Percentiles rank a stretch among this genome's conserved stretches.
Conservation (phyloP, 1,140 invertebrate genomes). For the Scaptomyza pallida region DNA sequence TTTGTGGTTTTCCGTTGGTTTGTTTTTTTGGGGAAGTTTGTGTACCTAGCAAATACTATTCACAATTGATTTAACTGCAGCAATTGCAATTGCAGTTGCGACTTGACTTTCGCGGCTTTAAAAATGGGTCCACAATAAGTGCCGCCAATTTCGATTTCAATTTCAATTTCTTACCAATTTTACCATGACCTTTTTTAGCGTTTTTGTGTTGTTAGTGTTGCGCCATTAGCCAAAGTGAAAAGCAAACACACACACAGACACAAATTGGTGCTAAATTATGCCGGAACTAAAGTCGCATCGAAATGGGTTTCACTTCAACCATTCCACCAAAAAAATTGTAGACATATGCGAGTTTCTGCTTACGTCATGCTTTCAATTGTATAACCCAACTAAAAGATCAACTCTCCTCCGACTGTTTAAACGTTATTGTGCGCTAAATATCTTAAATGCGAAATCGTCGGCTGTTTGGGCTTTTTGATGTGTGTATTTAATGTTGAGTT, state of each 20-base stretch:
- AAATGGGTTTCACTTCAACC: not conserved
- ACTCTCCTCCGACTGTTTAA: not conserved
- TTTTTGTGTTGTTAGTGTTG: slow-evolving; percentile 41
- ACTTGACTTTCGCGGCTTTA: slow-evolving; percentile 62
- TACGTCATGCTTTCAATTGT: slow-evolving; percentile 63
- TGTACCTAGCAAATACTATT: slow-evolving; percentile 51
- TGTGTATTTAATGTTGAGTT: slow-evolving; percentile 1
- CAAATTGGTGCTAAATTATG: slow-evolving; percentile 81
- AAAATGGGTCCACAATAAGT: slow-evolving; percentile 37
- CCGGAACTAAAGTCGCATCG: slow-evolving; percentile 62
- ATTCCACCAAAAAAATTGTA: slow-evolving; percentile 21
- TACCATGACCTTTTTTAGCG: slow-evolving; percentile 76
- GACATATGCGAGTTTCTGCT: slow-evolving; percentile 52
- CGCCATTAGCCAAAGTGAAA: slow-evolving; percentile 72
- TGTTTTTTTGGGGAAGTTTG: no score
- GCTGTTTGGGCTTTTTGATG: not conserved
- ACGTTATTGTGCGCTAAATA: slow-evolving; percentile 37
- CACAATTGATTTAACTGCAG: not conserved
- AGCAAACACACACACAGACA: slow-evolving; percentile 81
- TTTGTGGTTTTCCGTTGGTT: slow-evolving; percentile 48
- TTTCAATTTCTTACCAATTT: slow-evolving; percentile 64
- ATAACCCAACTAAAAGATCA: slow-evolving; percentile 60
- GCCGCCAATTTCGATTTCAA: slow-evolving; percentile 78
- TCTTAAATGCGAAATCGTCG: not conserved
- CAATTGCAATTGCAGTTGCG: slow-evolving; percentile 15